Evolutionary conservation across 2,888 invertebrate genomes (phyloP), one percentile per base, ranked within the genome.

Genomic region (Pristionchus exspectatus): DNA sequence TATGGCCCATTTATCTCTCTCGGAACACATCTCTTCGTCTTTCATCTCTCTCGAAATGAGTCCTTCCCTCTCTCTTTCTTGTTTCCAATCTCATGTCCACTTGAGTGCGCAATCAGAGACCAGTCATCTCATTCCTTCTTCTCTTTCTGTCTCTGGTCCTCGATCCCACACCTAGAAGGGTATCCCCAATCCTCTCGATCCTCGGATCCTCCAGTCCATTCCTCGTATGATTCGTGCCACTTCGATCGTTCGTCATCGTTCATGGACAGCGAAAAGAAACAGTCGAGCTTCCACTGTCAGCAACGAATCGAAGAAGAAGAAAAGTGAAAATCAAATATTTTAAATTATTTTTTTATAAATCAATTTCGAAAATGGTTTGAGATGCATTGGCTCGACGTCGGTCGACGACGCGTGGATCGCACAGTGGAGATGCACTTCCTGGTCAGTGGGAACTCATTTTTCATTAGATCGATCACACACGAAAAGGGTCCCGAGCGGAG

Each of bases 301-400:
- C 44, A 87, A 87, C 24, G 87, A 69, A 14, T 69, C 66, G 16
- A 87, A 87, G 87, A 87, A 87, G 69, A 87, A 87, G 69, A 87
- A 87, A 56, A 87, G 69, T 66, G 27, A 59, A 21, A 50, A 50
- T 50, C 9, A 30, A 74, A 33, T 24, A 2, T 27, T 72, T 30
- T 72, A 1, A 14, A 30, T 74, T 38, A 74, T 38, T 74, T 33
- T 3, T 33, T 74, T 33, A 38, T 5, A 59, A 85, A 85, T 14
- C 33, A 85, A 33, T 54, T 24, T 83, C 21, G 30, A 59, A 59
- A 10, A 21, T 33, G 5, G 30, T 1, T 85, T 30, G 30, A 85
- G 56, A 85, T 85, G 84, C 84, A 10, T 14, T 85, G 59, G 18
- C 84, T 24, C 84, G 84, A 24, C 84, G 59, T 24, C 84, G 84